phyloP scores from a whole-genome alignment of 2,113 vertebrate species.

The Melanerpes formicivorus region DNA sequence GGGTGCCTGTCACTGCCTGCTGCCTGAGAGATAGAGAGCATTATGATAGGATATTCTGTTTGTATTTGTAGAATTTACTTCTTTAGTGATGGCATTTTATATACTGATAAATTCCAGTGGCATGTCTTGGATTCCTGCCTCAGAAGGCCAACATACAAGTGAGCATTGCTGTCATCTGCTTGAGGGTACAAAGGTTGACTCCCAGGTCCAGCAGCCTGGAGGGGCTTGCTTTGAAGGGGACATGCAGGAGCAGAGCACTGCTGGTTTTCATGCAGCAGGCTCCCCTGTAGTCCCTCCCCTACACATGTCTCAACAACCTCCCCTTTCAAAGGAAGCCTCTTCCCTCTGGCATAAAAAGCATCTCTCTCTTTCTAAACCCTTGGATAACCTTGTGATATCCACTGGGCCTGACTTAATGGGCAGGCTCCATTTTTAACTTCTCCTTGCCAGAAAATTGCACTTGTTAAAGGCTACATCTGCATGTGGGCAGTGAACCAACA shows the following conservation, averaged over 20 bases:
- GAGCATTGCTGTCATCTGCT: not conserved
- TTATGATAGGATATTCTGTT: not conserved
- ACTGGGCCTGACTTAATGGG: not conserved
- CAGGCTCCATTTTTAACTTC: not conserved
- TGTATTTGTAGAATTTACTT: not conserved
- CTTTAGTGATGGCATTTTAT: not conserved
- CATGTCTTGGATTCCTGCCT: not conserved
- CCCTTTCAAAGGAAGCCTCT: not conserved
- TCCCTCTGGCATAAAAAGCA: not conserved
- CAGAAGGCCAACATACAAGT: not conserved
- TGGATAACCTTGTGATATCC: not conserved
- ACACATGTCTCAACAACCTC: not conserved
- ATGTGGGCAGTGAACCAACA: fast-evolving
- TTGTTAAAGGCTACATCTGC: not conserved
- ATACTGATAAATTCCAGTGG: not conserved
- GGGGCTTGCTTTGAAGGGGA: not conserved
- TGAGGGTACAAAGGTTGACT: not conserved
- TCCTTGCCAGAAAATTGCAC: not conserved
- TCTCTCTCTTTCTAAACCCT: not conserved
- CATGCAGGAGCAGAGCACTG: not conserved
- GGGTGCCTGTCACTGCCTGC: not conserved
- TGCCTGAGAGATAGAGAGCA: not conserved
- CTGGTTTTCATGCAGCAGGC: not conserved
- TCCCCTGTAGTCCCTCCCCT: not conserved
- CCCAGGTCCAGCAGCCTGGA: not conserved